Percentiles rank a stretch among this genome's conserved stretches.
Evolutionary conservation across 2,797 vertebrate species (phyloP).

Genomic region (Diceros bicornis): DNA sequence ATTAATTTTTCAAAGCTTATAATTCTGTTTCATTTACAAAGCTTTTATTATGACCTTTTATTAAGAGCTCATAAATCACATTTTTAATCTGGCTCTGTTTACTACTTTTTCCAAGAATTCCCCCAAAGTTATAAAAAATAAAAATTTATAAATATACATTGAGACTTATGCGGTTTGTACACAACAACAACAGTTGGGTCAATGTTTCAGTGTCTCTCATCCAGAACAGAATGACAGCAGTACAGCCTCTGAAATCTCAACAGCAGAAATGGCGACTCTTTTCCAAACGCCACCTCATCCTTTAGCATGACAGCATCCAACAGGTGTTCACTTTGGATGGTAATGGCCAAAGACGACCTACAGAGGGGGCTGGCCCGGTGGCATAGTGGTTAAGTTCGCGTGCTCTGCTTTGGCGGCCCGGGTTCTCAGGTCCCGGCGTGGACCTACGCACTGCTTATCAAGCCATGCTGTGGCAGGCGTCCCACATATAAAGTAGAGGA

Average conservation of each 20-base stretch:
- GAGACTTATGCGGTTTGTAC: not conserved
- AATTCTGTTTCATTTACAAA: slow-evolving; percentile 42
- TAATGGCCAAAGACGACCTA: not conserved
- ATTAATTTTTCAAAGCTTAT: not conserved
- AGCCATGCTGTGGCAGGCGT: too few species aligned
- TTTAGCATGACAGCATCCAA: accelerated
- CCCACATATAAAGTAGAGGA: too few species aligned
- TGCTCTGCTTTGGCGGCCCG: too few species aligned
- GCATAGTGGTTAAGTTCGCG: too few species aligned
- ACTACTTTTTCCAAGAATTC: not conserved
- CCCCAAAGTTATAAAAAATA: slow-evolving; percentile 80
- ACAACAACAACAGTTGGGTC: not conserved
- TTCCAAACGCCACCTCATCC: not conserved
- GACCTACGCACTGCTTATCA: too few species aligned
- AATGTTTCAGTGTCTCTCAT: not conserved
- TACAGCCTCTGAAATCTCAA: not conserved
- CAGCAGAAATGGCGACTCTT: not conserved
- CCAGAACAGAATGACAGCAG: not conserved
- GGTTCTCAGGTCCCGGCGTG: too few species aligned
- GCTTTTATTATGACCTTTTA: slow-evolving; percentile 73
- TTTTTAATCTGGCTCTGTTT: slow-evolving; percentile 25
- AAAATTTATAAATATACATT: slow-evolving; percentile 65
- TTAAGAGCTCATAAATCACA: slow-evolving; percentile 47
- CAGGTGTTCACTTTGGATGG: accelerated
- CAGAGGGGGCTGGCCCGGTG: not conserved